Evolutionary conservation across 2,888 invertebrate species (phyloP), one percentile per base, ranked within the genome.

Genomic region (Dione vanillae): DNA sequence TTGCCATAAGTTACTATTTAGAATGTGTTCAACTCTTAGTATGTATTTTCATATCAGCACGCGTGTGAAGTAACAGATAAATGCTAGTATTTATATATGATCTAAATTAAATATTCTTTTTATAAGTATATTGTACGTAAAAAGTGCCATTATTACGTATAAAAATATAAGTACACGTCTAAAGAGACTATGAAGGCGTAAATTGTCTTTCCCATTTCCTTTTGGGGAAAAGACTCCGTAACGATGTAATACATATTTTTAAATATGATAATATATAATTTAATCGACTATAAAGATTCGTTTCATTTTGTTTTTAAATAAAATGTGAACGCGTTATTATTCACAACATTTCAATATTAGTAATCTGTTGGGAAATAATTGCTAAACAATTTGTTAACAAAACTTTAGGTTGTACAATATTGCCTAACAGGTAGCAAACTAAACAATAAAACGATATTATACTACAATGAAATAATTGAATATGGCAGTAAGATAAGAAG

Each of bases 401-500:
- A 64, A 64, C 43, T 19, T 49, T 41, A 12, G 51, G 41, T 41
- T 35, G 59, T 51, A 49, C 41, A 59, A 61, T 27, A 5, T 59
- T 16, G 11, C 51, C 19, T 67, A 16, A 19, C 61, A 62, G 35
- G 40, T 45, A 68, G 45, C 37, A 37, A 68, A 62, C 62, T 68
- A 16, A 45, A 54, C 40, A 27, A 37, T 49, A 37, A 64, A 64
- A 37, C 35, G 16, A 16, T 12, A 40, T 47, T 27, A 2, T 27
- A 5, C 2, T 27, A 27, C 27, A 3, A 5, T 27, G 27, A 45
- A 20, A 45, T 62, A 47, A 68, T 45, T 14, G 51, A 64, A 37
- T 64, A 37, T 45, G 45, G 37, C 62, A 64, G 47, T 68, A 54
- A 68, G 68, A 68, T 64, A 64, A 68, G 68, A 47, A 68, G n/a